phyloP scores from a whole-genome alignment of 2,113 vertebrate species.

The Pseudopipra pipra region DNA sequence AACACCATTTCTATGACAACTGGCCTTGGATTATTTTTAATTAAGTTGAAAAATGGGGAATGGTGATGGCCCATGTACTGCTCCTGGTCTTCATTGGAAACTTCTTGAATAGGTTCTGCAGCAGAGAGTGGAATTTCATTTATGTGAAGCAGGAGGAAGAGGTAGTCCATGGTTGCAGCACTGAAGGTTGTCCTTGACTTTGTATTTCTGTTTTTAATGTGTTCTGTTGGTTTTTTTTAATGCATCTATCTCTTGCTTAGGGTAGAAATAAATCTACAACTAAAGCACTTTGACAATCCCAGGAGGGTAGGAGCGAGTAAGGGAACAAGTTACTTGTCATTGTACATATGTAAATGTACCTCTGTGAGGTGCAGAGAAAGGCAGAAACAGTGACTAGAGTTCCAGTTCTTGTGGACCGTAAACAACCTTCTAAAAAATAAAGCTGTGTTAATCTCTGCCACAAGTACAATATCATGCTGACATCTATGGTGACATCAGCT shows the following conservation, averaged over 20 bases:
- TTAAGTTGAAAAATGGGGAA: not conserved
- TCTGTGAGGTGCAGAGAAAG: not conserved
- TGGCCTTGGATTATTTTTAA: slow-evolving; percentile 34
- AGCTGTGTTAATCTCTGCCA: not conserved
- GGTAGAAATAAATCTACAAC: not conserved
- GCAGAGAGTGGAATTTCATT: not conserved
- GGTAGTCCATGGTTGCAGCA: not conserved
- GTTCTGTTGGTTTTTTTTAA: not conserved
- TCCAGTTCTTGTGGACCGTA: not conserved
- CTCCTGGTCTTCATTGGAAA: not conserved
- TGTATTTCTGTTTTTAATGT: not conserved
- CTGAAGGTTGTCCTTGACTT: not conserved
- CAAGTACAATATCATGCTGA: not conserved
- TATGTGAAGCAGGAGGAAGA: not conserved
- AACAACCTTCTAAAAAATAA: not conserved
- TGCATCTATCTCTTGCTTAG: not conserved
- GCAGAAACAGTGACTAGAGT: not conserved
- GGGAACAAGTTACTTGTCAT: not conserved
- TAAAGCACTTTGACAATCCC: not conserved
- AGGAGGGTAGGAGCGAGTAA: not conserved
- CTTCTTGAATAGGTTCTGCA: not conserved
- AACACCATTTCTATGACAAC: slow-evolving; percentile 16
- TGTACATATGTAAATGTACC: not conserved
- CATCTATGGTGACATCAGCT: not conserved
- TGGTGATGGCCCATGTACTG: not conserved